Conservation (phyloP, 2,797 vertebrate species). For the Lates japonicus region DNA sequence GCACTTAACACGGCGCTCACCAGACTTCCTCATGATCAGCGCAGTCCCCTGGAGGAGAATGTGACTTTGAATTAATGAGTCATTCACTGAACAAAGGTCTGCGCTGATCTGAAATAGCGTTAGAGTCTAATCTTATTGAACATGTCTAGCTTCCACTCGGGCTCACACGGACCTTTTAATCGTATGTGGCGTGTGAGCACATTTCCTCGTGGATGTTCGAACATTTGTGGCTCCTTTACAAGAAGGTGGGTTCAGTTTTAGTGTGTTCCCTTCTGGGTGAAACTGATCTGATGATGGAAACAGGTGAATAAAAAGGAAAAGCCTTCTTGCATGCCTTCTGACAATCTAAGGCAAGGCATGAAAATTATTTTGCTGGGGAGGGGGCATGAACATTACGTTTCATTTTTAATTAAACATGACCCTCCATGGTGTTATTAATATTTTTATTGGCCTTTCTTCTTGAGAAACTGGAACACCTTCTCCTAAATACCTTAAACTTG, state of each 20-base stretch:
- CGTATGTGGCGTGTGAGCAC: not conserved
- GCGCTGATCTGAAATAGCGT: slow-evolving; percentile 16
- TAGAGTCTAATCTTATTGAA: slow-evolving; percentile 22
- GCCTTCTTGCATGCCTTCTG: too few relatives aligned
- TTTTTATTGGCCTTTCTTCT: not conserved
- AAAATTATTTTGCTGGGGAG: not conserved
- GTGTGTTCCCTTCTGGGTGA: not conserved
- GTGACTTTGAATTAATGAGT: slow-evolving; percentile 70
- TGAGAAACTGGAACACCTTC: not conserved
- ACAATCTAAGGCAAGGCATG: not conserved
- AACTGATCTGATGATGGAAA: not conserved
- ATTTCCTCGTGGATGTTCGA: not conserved
- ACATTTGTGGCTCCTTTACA: not conserved
- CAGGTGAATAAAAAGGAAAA: not conserved
- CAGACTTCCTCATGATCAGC: slow-evolving; percentile 24
- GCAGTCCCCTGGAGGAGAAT: slow-evolving; percentile 23
- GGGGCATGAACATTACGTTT: not conserved
- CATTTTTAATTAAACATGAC: not conserved
- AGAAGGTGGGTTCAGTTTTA: not conserved
- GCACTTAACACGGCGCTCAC: not conserved
- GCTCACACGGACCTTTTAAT: slow-evolving; percentile 10
- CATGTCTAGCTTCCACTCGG: not conserved
- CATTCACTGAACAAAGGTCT: slow-evolving; percentile 31
- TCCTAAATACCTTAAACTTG: not conserved
- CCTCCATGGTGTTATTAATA: not conserved